Base-by-base conservation (phyloP, 2,888 invertebrate genomes). In the Horisme vitalbata region DNA sequence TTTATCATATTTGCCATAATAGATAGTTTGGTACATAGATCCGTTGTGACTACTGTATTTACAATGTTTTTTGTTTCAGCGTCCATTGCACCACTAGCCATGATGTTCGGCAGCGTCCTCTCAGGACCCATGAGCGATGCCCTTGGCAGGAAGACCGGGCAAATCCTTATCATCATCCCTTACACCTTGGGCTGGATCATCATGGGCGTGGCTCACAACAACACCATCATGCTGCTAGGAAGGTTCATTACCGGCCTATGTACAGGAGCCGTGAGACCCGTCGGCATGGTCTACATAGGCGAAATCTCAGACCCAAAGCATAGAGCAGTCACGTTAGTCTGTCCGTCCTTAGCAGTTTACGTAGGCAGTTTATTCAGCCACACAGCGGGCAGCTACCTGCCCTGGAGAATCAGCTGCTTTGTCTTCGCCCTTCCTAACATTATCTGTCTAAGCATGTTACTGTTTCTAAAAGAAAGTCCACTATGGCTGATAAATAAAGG, bases 401-500 rank as follows among this genome's bases (percentile, higher is more conserved):
- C 68, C 15, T 80, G 80, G 81, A 71, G 64, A 46, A 51, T 52
- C 0, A 55, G 60, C 6, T 65, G 72, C 8, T 65, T 61, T 7
- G 38, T 78, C 4, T 79, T 68, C 24, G 49, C 57, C 4, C 23
- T 65, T 9, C 70, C 78, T 0, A 69, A 57, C 45, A n/a, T 71
- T 3, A 1, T 71, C 9, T 50, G 68, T 26, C 58, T 69, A n/a
- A 5, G 53, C 0, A 41, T 70, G 7, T 26, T 75, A 0, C 2
- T 75, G 3, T 59, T 63, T 36, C 48, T 79, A 20, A 72, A 71
- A 62, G 80, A 81, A 58, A 80, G 79, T 15, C 81, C 81, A 0
- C 32, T 79, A 3, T 81, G 81, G 81, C 46, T 80, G 14, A 61
- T 80, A 13, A 55, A 65, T 1, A 76, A 76, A 56, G 76, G 74